Percentiles rank a stretch among this genome's conserved stretches.
Evolutionary conservation across 2,888 invertebrate genomes (phyloP).

Genomic region (Syrista parreyssii): DNA sequence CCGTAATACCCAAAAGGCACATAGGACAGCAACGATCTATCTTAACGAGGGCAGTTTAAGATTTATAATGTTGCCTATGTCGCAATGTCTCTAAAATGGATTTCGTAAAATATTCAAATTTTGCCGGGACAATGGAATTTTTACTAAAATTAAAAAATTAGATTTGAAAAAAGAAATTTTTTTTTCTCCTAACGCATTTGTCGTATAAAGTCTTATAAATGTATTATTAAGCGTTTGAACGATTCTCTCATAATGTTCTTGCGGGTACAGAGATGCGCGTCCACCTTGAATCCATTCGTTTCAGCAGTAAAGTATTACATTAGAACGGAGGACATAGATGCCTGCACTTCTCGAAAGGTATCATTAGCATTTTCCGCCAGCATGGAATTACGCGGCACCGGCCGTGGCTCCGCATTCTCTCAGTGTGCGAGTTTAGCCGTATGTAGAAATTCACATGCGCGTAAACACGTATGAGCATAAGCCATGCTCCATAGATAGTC

Average conservation of each 20-base stretch:
- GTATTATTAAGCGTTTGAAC: neutral
- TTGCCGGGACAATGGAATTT: neutral
- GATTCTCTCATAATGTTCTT: neutral
- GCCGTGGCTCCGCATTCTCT: constrained; percentile 1
- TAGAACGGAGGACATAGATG: neutral
- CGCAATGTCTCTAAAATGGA: neutral
- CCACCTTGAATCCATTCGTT: neutral
- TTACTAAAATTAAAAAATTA: neutral
- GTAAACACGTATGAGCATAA: neutral
- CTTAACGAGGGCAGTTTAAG: neutral
- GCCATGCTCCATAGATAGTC: neutral
- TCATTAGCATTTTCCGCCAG: constrained; percentile 9
- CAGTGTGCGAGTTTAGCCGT: neutral
- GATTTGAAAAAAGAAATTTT: neutral
- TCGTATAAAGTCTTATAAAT: neutral
- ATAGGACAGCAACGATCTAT: neutral
- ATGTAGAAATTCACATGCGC: neutral
- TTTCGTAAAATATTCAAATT: neutral
- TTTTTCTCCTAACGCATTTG: neutral
- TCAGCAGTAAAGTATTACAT: neutral
- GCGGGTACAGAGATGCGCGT: neutral
- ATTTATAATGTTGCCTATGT: neutral
- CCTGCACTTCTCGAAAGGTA: constrained; percentile 5
- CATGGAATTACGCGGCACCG: constrained; percentile 5
- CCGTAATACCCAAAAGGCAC: neutral